phyloP scores from a whole-genome alignment of 2,797 vertebrate species.

The Eutrigla gurnardus region DNA sequence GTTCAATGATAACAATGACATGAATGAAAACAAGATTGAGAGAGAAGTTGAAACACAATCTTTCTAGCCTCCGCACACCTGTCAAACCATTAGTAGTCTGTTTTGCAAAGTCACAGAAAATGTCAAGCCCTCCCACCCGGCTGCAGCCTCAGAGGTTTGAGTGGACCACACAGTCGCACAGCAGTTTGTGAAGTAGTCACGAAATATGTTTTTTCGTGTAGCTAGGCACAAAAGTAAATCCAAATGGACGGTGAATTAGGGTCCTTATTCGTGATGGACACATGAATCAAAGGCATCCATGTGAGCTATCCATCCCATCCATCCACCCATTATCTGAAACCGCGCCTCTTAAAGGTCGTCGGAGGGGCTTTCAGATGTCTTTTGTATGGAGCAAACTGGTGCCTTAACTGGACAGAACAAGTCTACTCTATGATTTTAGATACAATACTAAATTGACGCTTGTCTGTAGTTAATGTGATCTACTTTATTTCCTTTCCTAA shows the following conservation, averaged over 20 bases:
- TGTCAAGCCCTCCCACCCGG: background rate
- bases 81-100: background rate
- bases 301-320: no score
- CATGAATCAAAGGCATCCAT: no score
- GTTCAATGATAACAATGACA: background rate
- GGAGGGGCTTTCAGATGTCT: background rate
- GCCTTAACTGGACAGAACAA: background rate
- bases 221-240: no score
- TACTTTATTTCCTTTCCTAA: background rate
- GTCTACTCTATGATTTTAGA: background rate
- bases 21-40: background rate
- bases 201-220: no score
- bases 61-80: background rate
- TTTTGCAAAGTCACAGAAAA: background rate
- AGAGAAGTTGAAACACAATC: background rate
- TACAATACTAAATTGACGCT: no score
- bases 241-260: no score
- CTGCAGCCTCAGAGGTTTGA: background rate
- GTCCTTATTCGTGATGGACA: no score
- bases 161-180: no score
- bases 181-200: no score
- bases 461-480: background rate
- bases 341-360: no score
- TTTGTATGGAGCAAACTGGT: no score
- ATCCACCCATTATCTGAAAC: no score